Evolutionary conservation across 2,797 vertebrate species (phyloP), one percentile per base, ranked within the genome.

Genomic region (Neostethus bicornis): DNA sequence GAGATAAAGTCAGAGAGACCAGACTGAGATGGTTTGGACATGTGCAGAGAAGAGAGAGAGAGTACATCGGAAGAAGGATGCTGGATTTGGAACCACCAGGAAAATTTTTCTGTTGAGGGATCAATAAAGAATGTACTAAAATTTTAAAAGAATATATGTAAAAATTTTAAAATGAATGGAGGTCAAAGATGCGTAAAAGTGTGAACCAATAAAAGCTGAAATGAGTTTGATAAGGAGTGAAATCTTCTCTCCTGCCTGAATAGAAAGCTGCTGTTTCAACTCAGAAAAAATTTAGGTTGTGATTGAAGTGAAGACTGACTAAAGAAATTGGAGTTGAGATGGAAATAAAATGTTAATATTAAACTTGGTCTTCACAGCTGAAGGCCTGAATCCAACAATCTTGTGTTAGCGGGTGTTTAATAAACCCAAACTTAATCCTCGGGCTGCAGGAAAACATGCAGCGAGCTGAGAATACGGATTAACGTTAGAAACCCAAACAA

Each of bases 161-260:
- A n/a, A n/a, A n/a, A n/a, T n/a, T n/a, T n/a, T n/a, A n/a, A 35
- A 53, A 70, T 13, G 25, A 44, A 45, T 39, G 24, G 65, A 62
- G 59, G 20, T 37, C 61, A 59, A 56, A 35, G 38, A 54, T 9
- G 57, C 70, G 51, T 29, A 50, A 69, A 45, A 52, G 52, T 32
- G 48, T 65, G 57, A 62, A 26, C 49, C 56, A 55, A 62, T 54
- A 51, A 19, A 51, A 61, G 54, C 38, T 19, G 4, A 52, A 17
- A 53, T 59, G 34, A 45, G 57, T 68, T 41, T 16, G 28, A 12
- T 35, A 52, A 12, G 2, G 14, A 32, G 31, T 37, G 12, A 24
- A 48, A 34, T 5, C 20, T 12, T 6, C 25, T 35, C 24, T 47
- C 17, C 21, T 2, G 10, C 34, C 37, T 38, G 37, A 37, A 37